Conservation (phyloP, 2,888 invertebrate genomes). For the Lucinisca nassula region DNA sequence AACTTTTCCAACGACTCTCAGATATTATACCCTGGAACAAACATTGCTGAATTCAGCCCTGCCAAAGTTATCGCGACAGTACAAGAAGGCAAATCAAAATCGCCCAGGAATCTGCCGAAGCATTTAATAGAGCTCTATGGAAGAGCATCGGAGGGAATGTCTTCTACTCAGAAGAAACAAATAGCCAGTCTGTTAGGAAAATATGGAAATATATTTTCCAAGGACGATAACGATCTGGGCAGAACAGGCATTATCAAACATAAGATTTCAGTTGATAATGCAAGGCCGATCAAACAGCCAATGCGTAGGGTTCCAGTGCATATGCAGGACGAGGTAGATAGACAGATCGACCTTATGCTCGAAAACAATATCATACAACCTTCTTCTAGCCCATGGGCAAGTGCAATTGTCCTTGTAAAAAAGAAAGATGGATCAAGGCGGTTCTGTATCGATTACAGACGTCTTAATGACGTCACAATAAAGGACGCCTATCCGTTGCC, state of each 20-base stretch:
- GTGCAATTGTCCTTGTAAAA: not conserved
- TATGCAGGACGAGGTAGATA: not conserved
- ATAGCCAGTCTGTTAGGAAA: not conserved
- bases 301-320: not conserved
- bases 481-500: not conserved
- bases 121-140: not conserved
- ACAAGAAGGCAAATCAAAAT: not conserved
- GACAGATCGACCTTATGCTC: not conserved
- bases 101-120: not conserved
- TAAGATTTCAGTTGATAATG: not conserved
- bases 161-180: not conserved
- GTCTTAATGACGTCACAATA: not conserved
- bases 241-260: conserved; percentile 14
- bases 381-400: not conserved
- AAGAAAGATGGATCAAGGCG: not conserved
- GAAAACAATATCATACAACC: not conserved
- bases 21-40: conserved; percentile 30
- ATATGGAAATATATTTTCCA: not conserved
- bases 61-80: not conserved
- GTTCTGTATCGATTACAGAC: not conserved
- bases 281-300: not conserved
- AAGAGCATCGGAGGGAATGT: not conserved
- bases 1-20: conserved; percentile 33
- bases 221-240: not conserved
- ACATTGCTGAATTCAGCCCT: conserved; percentile 14